These are phyloP conservation scores for Athene noctua DNA, from an alignment of 2,113 vertebrate species.

Conservation along the genomic window DNA sequence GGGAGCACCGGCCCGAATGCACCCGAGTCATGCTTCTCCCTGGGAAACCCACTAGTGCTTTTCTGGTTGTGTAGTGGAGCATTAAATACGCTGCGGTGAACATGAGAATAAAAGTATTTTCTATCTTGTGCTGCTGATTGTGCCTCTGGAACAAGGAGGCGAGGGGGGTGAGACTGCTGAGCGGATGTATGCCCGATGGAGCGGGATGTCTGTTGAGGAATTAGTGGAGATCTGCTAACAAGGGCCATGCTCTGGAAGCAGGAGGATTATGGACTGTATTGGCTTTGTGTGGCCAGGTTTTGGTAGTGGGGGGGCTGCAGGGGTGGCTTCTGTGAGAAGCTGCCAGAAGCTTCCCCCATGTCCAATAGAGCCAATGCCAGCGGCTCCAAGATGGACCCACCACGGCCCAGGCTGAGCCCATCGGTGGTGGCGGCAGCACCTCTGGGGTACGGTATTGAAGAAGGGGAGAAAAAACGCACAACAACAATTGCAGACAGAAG, in stretches of 20 bases:
- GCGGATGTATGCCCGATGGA: accelerated
- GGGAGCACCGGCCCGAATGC: background rate
- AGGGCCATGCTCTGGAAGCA: accelerated
- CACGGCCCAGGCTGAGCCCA: too few relatives aligned
- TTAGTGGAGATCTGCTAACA: background rate
- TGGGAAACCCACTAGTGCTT: background rate
- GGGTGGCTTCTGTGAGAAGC: too few relatives aligned
- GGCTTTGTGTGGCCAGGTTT: background rate
- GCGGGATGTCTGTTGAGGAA: background rate
- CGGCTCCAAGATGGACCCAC: too few relatives aligned
- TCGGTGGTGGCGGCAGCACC: too few relatives aligned
- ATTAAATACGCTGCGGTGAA: accelerated
- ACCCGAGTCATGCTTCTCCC: accelerated
- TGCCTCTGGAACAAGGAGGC: background rate
- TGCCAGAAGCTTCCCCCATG: background rate
- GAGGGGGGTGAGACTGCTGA: accelerated
- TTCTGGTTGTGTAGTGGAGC: background rate
- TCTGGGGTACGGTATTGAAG: too few relatives aligned
- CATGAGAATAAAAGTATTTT: background rate
- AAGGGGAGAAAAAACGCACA: too few relatives aligned
- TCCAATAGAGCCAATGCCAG: too few relatives aligned
- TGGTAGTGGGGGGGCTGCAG: background rate
- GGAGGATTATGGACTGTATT: background rate
- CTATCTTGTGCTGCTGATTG: accelerated
- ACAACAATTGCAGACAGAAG: too few relatives aligned